A percentile compares a stretch with the other conserved stretches of the same genome.
Evolutionary conservation across 2,797 vertebrate species (phyloP).

Genomic region (Crenuchus spilurus): DNA sequence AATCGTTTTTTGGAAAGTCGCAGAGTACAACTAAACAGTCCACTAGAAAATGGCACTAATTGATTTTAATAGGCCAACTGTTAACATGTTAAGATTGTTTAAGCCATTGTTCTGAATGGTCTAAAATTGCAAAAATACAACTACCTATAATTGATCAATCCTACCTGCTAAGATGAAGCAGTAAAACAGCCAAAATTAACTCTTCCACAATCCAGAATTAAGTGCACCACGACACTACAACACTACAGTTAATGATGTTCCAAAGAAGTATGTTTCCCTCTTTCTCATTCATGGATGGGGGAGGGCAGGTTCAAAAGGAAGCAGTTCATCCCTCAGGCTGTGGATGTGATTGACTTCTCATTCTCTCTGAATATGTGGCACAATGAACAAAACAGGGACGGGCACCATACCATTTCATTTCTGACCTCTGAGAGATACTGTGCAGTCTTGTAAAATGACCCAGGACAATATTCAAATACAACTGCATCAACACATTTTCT

Average conservation of each 20-base stretch:
- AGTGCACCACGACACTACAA: neutral
- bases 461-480: constrained; percentile 10
- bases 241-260: neutral
- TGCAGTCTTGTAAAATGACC: constrained; percentile 28
- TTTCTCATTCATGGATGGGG: constrained; percentile 38
- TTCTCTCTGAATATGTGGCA: constrained; percentile 25
- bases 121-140: too few species aligned
- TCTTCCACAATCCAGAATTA: neutral
- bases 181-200: neutral
- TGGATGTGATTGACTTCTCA: constrained; percentile 47
- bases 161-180: neutral
- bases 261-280: constrained; percentile 8
- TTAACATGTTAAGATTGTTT: neutral
- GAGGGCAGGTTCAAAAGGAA: constrained; percentile 46
- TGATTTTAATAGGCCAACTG: too few species aligned
- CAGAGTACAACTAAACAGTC: too few species aligned
- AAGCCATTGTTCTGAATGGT: too few species aligned
- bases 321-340: constrained; percentile 37
- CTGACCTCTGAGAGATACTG: constrained; percentile 20
- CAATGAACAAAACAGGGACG: constrained; percentile 25
- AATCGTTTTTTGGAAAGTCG: too few species aligned
- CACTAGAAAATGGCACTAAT: too few species aligned
- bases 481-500: neutral
- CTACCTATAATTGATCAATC: neutral
- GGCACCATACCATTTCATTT: constrained; percentile 25